Base-by-base conservation (phyloP, 2,888 invertebrate species). In the Sepiola atlantica region DNA sequence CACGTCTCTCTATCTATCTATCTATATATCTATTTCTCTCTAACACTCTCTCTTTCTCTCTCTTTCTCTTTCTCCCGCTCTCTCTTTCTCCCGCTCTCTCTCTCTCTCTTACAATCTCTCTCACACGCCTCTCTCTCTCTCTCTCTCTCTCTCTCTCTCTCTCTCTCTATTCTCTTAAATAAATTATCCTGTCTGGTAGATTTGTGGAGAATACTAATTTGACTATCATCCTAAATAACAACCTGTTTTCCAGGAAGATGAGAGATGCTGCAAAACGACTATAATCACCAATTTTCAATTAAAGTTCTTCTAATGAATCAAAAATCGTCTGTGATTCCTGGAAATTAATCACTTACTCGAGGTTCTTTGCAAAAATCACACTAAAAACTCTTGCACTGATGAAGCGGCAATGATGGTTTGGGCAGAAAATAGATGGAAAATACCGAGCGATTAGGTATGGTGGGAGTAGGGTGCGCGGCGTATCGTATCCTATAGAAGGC, bases 261-360 rank as follows among this genome's bases (percentile, higher is more conserved):
- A 2, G 16, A 77, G 77, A 77, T 77, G 16, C 77, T n/a, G 28
- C 77, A 28, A 14, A 20, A 32, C 14, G 2, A 32, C n/a, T n/a
- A 12, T n/a, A 77, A 77, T 32, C n/a, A 77, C 16, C 18, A 14
- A 32, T 32, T 32, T 77, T 77, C n/a, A 77, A 77, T 77, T 77
- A 77, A 77, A 32, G 77, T 77, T 77, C n/a, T 77, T 61, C 12
- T 77, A 77, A 77, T 77, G n/a, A 32, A 77, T 77, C 77, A 77
- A 77, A n/a, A n/a, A 77, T 77, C 12, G 77, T 32, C 77, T 77
- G 77, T n/a, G 77, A 77, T 77, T 77, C 32, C n/a, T n/a, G 77
- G n/a, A 77, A 77, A 77, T 77, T 77, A 77, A 77, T 77, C 77
- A 77, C 77, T 77, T 77, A 77, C n/a, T 77, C 77, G n/a, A 77